Evolutionary conservation across 1,140 invertebrate species (phyloP).

Genomic region (Agraylea sexmaculata): DNA sequence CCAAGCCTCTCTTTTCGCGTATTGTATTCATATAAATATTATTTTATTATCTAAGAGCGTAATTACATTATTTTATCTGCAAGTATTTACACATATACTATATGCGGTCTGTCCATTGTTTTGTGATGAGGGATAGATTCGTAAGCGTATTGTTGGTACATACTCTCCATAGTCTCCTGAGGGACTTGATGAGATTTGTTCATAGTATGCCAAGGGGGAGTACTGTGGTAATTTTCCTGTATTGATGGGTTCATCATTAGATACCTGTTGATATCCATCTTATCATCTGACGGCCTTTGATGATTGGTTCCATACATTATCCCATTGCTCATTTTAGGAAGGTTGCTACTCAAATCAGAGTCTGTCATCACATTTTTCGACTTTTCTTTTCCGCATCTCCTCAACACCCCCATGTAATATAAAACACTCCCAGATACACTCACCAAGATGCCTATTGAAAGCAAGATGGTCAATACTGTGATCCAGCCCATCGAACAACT

Average conservation of each 20-base stretch:
- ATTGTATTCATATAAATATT: neutral
- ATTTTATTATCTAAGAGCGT: constrained; percentile 10
- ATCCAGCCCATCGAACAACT: constrained; percentile 49
- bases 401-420: constrained; percentile 42
- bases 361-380: constrained; percentile 39
- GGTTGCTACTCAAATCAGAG: constrained; percentile 37
- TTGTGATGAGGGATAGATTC: constrained; percentile 40
- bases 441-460: constrained; percentile 43
- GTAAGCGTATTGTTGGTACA: constrained; percentile 46
- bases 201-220: constrained; percentile 43
- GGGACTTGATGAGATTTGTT: constrained; percentile 40
- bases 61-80: neutral
- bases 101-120: constrained; percentile 45
- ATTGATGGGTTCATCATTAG: constrained; percentile 42
- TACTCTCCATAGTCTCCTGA: constrained; percentile 38
- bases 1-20: neutral
- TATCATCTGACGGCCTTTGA: constrained; percentile 34
- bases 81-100: constrained; percentile 47
- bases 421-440: constrained; percentile 42
- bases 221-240: constrained; percentile 43
- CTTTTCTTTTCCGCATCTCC: constrained; percentile 40
- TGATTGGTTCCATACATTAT: constrained; percentile 34
- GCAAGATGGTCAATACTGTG: constrained; percentile 40
- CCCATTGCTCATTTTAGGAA: constrained; percentile 38
- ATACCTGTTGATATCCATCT: constrained; percentile 42